A percentile compares a stretch with the other conserved stretches of the same genome.
Evolutionary conservation across 2,113 vertebrate genomes (phyloP).

Genomic region (Illadopsis cleaveri): DNA sequence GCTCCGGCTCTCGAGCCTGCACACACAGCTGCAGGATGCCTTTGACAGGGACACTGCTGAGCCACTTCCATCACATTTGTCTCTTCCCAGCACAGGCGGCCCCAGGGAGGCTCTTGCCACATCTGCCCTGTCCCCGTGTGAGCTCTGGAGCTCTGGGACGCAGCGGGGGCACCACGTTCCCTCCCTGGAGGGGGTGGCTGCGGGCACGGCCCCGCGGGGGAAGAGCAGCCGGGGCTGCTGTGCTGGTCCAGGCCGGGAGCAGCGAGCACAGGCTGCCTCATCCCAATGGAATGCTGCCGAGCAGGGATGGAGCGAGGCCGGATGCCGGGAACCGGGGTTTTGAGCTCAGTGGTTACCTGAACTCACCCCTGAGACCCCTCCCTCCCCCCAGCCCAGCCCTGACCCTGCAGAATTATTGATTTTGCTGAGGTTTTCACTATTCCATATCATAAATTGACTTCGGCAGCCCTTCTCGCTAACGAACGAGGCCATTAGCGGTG

Average conservation of each 20-base stretch:
- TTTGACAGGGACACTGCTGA: neutral
- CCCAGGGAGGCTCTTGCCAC: fast-evolving
- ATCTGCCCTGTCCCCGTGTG: fast-evolving
- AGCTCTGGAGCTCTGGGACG: neutral
- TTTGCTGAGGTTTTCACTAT: neutral
- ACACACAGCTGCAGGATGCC: neutral
- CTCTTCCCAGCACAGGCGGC: neutral
- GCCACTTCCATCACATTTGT: neutral
- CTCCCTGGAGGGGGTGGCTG: fast-evolving
- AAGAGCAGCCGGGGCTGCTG: neutral
- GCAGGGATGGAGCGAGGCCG: neutral
- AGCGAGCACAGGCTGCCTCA: neutral
- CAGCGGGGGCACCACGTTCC: fast-evolving
- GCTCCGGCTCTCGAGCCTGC: neutral
- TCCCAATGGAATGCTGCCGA: neutral
- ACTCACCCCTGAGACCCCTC: neutral
- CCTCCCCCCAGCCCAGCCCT: neutral
- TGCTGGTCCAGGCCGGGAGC: neutral
- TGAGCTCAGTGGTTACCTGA: neutral
- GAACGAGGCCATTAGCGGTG: conserved; percentile 31
- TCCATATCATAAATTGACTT: neutral
- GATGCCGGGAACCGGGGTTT: neutral
- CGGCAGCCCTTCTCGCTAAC: conserved; percentile 9
- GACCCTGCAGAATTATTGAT: neutral
- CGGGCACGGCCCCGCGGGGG: fast-evolving